Percentiles rank a stretch among this genome's conserved stretches.
Conservation (phyloP, 2,113 vertebrate genomes). For the Chloebia gouldiae region DNA sequence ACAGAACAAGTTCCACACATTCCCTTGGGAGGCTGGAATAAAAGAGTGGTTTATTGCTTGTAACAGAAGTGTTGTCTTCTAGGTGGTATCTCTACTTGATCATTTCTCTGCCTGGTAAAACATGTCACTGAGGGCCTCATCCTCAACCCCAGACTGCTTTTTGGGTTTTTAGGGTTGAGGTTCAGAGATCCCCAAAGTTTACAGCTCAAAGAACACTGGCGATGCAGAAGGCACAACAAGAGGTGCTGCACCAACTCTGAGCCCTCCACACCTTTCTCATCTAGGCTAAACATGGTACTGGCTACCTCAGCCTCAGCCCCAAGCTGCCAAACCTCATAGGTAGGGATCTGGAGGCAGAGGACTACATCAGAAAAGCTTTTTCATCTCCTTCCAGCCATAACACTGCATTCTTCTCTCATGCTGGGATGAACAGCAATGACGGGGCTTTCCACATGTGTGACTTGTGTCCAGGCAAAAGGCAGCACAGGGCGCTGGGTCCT, state of each 20-base stretch:
- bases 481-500: not conserved
- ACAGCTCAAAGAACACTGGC: not conserved
- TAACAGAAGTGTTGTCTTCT: not conserved
- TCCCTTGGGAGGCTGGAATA: not conserved
- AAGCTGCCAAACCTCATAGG: not conserved
- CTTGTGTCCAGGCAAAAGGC: not conserved
- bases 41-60: not conserved
- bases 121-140: not conserved
- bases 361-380: not conserved
- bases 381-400: not conserved
- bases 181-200: not conserved
- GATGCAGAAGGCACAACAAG: not conserved
- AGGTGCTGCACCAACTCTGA: not conserved
- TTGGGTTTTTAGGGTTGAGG: not conserved
- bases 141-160: not conserved
- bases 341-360: not conserved
- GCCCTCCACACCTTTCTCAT: not conserved
- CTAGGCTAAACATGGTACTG: not conserved
- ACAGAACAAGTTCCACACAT: not conserved
- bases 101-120: not conserved
- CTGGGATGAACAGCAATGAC: accelerated
- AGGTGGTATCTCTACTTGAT: not conserved
- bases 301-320: not conserved
- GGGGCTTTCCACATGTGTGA: accelerated
- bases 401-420: not conserved